These are phyloP conservation scores for Sylvietta virens DNA, from an alignment of 2,113 vertebrate species.

Conservation along the genomic window DNA sequence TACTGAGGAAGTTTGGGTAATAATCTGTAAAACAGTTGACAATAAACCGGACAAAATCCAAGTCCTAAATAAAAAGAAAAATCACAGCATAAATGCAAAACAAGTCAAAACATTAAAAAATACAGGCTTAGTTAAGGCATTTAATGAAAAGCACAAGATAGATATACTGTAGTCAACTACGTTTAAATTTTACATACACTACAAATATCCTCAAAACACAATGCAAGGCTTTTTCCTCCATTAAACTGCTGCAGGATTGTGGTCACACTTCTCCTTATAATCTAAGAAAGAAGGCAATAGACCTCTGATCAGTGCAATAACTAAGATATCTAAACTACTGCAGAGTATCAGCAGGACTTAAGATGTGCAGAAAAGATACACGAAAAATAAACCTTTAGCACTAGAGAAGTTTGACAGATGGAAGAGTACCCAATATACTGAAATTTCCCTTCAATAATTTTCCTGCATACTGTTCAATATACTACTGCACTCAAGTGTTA, in stretches of 20 bases:
- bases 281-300: neutral
- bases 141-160: neutral
- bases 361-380: neutral
- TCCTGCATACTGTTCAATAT: neutral
- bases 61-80: conserved; percentile 83
- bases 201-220: neutral
- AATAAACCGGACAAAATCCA: conserved; percentile 95
- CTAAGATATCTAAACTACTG: neutral
- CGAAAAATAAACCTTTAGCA: neutral
- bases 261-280: neutral
- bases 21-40: conserved; percentile 96
- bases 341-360: neutral
- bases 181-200: neutral
- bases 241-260: neutral
- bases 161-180: neutral
- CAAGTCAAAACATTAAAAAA: neutral
- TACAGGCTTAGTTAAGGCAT: neutral
- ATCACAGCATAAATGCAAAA: neutral
- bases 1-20: conserved; percentile 97
- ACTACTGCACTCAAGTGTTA: neutral
- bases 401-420: neutral
- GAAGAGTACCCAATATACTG: neutral
- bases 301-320: neutral
- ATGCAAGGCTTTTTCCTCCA: neutral
- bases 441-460: neutral